Conservation (phyloP, 2,797 vertebrate genomes). For the Chromobotia macracanthus region DNA sequence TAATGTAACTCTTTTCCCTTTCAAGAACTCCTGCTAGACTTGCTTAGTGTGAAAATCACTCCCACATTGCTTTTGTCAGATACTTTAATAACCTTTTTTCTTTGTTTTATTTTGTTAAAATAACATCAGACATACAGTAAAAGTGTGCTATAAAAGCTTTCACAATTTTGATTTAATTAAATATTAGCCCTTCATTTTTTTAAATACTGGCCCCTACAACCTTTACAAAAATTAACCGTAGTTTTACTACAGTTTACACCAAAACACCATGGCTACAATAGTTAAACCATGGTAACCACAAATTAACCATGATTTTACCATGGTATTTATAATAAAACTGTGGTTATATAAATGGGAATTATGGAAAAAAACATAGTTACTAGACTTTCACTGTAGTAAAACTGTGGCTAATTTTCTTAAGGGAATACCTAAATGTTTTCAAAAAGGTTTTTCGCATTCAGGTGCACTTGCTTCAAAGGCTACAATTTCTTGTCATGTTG, state of each 20-base stretch:
- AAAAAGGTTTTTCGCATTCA: neutral
- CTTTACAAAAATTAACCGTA: no score
- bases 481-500: neutral
- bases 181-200: no score
- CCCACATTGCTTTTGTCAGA: conserved; percentile 20
- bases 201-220: no score
- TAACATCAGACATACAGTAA: neutral
- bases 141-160: neutral
- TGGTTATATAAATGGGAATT: no score
- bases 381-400: no score
- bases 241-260: no score
- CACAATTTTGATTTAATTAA: neutral
- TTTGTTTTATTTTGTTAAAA: conserved; percentile 8
- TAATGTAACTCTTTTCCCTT: conserved; percentile 45
- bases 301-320: no score
- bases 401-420: no score
- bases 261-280: no score
- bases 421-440: neutral
- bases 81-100: conserved; percentile 15
- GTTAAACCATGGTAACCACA: no score
- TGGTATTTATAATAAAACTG: no score
- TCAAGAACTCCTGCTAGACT: conserved; percentile 13
- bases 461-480: neutral
- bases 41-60: conserved; percentile 37
- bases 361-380: no score